Evolutionary conservation across 2,797 vertebrate species (phyloP), one percentile per base, ranked within the genome.

Genomic region (Crenuchus spilurus): DNA sequence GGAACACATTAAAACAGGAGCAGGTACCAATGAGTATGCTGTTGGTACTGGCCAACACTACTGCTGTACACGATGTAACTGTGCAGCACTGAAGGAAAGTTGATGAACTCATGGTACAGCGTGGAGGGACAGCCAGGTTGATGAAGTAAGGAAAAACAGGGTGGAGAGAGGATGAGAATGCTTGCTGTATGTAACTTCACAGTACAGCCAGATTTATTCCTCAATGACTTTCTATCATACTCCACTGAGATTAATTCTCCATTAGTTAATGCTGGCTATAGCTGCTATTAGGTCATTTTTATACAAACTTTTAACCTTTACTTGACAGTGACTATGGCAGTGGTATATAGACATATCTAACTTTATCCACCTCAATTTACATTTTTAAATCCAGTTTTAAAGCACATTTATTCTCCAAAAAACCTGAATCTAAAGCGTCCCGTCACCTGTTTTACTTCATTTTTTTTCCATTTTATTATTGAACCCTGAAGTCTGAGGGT

Each of bases 121-220:
- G 69, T 58, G 82, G 79, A 30, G 48, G 65, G n/a, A 28, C 77
- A 84, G 85, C 87, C 88, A 88, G 72, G 82, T 68, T 2, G 52
- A 83, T 90, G 88, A 90, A 85, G 88, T 84, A 89, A 84, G 85
- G 89, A 84, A 85, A 89, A 88, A 89, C 82, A 75, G 77, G 55
- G 7, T 16, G 39, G 68, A 74, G 80, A 80, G 82, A 84, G 84
- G 88, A 80, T 87, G 84, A 88, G 87, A 91, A 88, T 76, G 31
- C 75, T 80, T 61, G 70, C 69, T 67, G 58, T 51, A 69, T 80
- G 72, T 10, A 67, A 72, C 83, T 58, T 79, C 84, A 63, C 80
- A 76, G 84, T 81, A 76, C 76, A 51, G 74, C 78, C 84, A 88
- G 64, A 41, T 18, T 67, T 48, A 39, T 69, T 48, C 85, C 88